Evolutionary conservation across 2,888 invertebrate species (phyloP).

Genomic region (Lydus trimaculatus): DNA sequence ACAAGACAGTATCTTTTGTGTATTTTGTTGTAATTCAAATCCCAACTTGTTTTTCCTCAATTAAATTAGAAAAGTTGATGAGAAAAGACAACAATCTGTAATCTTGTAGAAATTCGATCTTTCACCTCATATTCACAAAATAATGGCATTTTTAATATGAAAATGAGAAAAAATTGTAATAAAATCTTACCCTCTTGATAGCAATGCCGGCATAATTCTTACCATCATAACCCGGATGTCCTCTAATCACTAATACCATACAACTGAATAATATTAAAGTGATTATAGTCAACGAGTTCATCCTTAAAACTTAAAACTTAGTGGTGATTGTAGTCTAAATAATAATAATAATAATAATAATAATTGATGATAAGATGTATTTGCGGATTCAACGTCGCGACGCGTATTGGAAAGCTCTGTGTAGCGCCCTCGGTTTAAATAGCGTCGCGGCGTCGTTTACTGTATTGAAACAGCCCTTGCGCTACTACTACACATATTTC

Average conservation of each 20-base stretch:
- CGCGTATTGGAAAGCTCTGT: constrained; percentile 46
- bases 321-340: no score
- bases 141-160: no score
- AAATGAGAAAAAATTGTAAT: background rate
- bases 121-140: no score
- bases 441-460: constrained; percentile 45
- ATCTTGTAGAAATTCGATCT: no score
- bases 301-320: constrained; percentile 44
- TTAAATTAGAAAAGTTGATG: no score
- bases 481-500: constrained; percentile 33
- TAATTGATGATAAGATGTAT: constrained; percentile 14
- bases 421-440: constrained; percentile 49
- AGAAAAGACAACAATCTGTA: no score
- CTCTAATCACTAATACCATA: constrained; percentile 32
- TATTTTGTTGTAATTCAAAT: no score
- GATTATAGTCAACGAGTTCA: constrained; percentile 40
- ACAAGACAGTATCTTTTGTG: no score
- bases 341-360: no score
- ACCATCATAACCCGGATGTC: constrained; percentile 27
- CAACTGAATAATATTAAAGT: constrained; percentile 34
- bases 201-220: background rate
- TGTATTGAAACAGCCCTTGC: constrained; percentile 48
- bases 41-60: no score
- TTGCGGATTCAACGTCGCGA: constrained; percentile 45
- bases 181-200: background rate